Evolutionary conservation across 2,113 vertebrate genomes (phyloP).

Genomic region (Petrocephalus zakoni): DNA sequence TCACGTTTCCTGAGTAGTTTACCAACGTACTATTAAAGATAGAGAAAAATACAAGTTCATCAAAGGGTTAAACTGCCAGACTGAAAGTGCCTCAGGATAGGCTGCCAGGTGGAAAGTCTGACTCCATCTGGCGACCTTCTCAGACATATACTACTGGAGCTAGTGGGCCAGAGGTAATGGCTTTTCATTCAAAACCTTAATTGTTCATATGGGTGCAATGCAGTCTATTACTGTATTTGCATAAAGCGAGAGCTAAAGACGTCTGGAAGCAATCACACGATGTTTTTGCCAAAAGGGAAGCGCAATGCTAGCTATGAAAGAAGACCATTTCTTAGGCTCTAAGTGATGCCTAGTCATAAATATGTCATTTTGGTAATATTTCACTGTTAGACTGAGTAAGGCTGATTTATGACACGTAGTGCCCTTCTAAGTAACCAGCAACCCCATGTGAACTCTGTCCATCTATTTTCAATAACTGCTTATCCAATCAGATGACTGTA

Average conservation of each 20-base stretch:
- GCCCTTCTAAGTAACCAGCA: not conserved
- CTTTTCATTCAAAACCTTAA: not conserved
- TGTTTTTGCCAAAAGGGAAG: not conserved
- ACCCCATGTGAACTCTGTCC: not conserved
- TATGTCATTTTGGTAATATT: not conserved
- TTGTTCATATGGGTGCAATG: not conserved
- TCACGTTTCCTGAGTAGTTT: not conserved
- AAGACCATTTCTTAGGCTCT: not conserved
- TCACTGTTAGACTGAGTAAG: not conserved
- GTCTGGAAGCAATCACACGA: not conserved
- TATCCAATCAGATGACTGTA: not conserved
- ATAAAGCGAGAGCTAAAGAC: not conserved
- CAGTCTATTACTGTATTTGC: not conserved
- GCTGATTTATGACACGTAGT: not conserved
- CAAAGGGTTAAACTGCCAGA: not conserved
- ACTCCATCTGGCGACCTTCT: not conserved
- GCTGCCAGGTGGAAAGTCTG: not conserved
- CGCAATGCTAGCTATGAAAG: not conserved
- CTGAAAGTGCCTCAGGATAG: not conserved
- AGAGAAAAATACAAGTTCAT: not conserved
- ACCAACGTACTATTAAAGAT: not conserved
- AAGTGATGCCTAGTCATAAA: not conserved
- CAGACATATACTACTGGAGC: not conserved
- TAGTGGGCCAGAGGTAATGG: not conserved
- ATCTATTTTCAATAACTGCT: not conserved